These are phyloP conservation scores for Choristoneura rosaceana DNA, from an alignment of 2,888 invertebrate genomes.

Conservation along the genomic window DNA sequence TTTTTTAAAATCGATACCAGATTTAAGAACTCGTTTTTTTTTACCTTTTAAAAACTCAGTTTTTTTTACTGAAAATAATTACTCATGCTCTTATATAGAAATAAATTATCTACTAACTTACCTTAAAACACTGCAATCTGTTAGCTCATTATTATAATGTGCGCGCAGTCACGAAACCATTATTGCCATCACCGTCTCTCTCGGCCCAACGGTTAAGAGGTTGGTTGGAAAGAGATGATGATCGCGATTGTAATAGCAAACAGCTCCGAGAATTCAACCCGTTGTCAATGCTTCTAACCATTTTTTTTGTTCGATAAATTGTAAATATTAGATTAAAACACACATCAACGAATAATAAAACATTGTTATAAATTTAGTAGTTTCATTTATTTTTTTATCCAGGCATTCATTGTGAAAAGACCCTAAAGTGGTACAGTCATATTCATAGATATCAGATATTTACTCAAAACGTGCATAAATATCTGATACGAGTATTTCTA, in stretches of 20 bases:
- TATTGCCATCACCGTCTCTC: no score
- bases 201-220: no score
- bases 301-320: constrained; percentile 14
- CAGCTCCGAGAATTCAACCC: neutral
- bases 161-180: no score
- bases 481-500: no score
- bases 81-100: neutral
- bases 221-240: no score
- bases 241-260: no score
- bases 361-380: constrained; percentile 11
- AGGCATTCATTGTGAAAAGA: neutral
- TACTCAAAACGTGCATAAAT: no score
- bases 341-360: constrained; percentile 34
- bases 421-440: no score
- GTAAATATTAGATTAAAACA: constrained; percentile 29
- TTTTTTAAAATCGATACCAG: neutral
- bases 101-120: neutral
- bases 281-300: neutral
- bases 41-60: neutral
- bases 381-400: neutral
- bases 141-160: no score
- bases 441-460: no score
- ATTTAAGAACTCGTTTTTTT: neutral
- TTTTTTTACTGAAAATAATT: neutral
- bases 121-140: no score